A percentile compares a stretch with the other conserved stretches of the same genome.
Evolutionary conservation across 2,888 invertebrate species (phyloP).

Genomic region (Meloe dianella): DNA sequence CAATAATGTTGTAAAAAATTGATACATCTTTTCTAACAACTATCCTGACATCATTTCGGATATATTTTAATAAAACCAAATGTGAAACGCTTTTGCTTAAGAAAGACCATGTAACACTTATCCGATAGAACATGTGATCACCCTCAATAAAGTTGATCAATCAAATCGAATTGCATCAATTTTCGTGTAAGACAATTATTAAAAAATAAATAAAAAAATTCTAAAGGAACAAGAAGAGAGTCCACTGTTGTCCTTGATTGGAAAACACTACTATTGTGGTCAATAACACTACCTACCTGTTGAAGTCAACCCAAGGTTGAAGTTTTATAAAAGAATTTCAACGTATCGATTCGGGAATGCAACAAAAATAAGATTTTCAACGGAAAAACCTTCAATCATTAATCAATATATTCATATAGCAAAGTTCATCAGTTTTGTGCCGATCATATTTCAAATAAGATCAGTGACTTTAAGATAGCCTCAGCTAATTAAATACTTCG

Average conservation of each 20-base stretch:
- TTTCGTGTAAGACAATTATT: not conserved
- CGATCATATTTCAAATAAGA: not conserved
- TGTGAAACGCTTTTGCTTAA: conserved; percentile 13
- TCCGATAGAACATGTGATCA: too few relatives aligned
- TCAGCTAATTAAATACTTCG: not conserved
- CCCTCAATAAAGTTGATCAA: not conserved
- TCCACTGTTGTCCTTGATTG: not conserved
- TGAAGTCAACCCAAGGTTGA: conserved; percentile 23
- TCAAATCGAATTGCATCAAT: not conserved
- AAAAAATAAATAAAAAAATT: not conserved
- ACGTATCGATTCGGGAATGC: too few relatives aligned
- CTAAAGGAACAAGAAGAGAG: not conserved
- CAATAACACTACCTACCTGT: conserved; percentile 31
- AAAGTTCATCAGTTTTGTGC: not conserved
- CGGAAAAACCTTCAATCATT: not conserved
- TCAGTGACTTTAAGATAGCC: conserved; percentile 7
- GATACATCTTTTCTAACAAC: not conserved
- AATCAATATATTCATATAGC: not conserved
- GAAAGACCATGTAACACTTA: conserved; percentile 27
- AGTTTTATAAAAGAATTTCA: conserved; percentile 20
- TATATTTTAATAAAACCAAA: not conserved
- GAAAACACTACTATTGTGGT: conserved; percentile 20
- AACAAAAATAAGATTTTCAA: too few relatives aligned
- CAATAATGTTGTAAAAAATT: not conserved
- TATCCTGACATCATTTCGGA: not conserved